These are phyloP conservation scores for Drosophila prolongata DNA, from an alignment of 2,888 invertebrate species.

Conservation along the genomic window DNA sequence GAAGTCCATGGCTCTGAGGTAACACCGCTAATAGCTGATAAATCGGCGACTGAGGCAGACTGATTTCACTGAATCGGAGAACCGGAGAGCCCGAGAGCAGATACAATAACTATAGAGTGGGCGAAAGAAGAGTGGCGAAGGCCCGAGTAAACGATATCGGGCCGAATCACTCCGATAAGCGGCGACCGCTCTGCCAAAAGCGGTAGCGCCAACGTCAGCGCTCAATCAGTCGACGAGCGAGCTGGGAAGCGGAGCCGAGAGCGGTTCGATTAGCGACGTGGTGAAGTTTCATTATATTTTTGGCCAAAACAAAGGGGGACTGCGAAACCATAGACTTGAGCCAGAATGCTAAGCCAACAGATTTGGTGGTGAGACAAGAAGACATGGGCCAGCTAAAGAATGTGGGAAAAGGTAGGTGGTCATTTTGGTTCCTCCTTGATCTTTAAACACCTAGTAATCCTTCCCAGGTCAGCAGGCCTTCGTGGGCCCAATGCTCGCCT, in stretches of 20 bases:
- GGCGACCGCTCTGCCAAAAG: slow-evolving; percentile 23
- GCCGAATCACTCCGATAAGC: slow-evolving; percentile 66
- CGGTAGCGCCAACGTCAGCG: slow-evolving; percentile 51
- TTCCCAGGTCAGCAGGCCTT: slow-evolving; percentile 41
- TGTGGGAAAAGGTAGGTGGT: slow-evolving; percentile 66
- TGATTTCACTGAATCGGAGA: slow-evolving; percentile 39
- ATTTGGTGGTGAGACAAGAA: slow-evolving; percentile 41
- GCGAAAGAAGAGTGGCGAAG: slow-evolving; percentile 41
- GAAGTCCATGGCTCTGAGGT: slow-evolving; percentile 22
- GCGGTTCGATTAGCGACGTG: slow-evolving; percentile 72
- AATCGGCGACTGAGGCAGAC: slow-evolving; percentile 46
- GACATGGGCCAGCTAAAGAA: slow-evolving; percentile 65
- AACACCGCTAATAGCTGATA: slow-evolving; percentile 60
- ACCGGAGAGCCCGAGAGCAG: slow-evolving; percentile 15
- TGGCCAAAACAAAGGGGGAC: slow-evolving; percentile 33
- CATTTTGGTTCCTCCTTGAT: background rate
- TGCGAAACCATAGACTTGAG: slow-evolving; percentile 36
- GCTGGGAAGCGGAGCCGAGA: slow-evolving; percentile 51
- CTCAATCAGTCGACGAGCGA: slow-evolving; percentile 72
- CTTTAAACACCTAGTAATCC: background rate
- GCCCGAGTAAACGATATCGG: slow-evolving; percentile 21
- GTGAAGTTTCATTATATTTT: slow-evolving; percentile 52
- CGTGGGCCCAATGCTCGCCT: slow-evolving; percentile 49
- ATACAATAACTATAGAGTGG: slow-evolving; percentile 3
- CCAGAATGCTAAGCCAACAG: slow-evolving; percentile 55